These are phyloP conservation scores for Paraplagusia blochii DNA, from an alignment of 2,113 vertebrate genomes.

Conservation along the genomic window DNA sequence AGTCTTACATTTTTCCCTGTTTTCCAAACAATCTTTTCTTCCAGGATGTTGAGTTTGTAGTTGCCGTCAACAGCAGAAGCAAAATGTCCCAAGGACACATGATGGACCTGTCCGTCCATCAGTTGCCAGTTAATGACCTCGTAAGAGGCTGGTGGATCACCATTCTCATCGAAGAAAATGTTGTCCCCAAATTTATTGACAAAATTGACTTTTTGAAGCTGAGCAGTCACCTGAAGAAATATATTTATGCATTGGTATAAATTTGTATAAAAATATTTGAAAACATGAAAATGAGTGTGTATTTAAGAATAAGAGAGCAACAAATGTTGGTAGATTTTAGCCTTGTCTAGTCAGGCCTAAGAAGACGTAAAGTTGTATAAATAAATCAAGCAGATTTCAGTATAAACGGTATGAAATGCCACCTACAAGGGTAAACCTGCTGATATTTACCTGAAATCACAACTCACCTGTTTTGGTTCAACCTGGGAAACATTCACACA, in stretches of 20 bases:
- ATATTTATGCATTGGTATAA: background rate
- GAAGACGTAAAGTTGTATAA: too few species aligned
- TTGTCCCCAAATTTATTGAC: constrained; percentile 65
- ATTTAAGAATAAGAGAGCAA: too few species aligned
- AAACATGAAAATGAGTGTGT: too few species aligned
- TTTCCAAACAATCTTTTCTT: constrained; percentile 67
- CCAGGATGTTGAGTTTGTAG: constrained; percentile 62
- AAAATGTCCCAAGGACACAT: constrained; percentile 73
- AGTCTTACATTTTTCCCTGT: constrained; percentile 55
- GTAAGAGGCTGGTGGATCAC: constrained; percentile 71
- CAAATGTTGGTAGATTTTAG: too few species aligned
- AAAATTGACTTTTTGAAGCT: constrained; percentile 66
- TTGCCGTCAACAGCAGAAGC: constrained; percentile 35
- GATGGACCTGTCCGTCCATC: constrained; percentile 65
- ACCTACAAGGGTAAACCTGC: too few species aligned
- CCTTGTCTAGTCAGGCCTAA: too few species aligned
- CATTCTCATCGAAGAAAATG: constrained; percentile 73
- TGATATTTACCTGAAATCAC: too few species aligned
- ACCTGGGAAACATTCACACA: constrained; percentile 70
- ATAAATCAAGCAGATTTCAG: too few species aligned
- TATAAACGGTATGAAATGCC: too few species aligned
- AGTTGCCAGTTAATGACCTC: constrained; percentile 80
- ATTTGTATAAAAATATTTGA: too few species aligned
- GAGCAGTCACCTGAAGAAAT: constrained; percentile 61
- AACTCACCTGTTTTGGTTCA: constrained; percentile 63